Evolutionary conservation across 2,113 vertebrate species (phyloP), one percentile per base, ranked within the genome.

Genomic region (Sebastes schlegelii): DNA sequence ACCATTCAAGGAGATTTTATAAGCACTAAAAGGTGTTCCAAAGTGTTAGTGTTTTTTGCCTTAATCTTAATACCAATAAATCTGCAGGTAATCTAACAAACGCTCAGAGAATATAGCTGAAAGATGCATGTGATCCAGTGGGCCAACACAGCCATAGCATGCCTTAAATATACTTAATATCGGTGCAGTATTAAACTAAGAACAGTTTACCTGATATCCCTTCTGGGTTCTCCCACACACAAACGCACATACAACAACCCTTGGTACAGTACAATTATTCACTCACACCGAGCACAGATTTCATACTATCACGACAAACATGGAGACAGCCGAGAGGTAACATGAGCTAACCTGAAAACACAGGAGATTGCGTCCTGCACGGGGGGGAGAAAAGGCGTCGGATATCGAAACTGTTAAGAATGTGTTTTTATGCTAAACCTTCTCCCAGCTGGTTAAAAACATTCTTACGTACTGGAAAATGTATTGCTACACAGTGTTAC

Each of bases 401-500:
- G 46, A 78, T 82, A 82, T 76, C 19, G 34, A 84, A 83, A 91
- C 82, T 76, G 87, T 82, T 76, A 80, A 89, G 74, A 91, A 90
- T 77, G 82, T 58, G 62, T 90, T 68, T 74, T 78, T 76, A 79
- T 73, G 79, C 83, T 76, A 69, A 89, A 85, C 77, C 74, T 80
- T 92, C 93, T 93, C 90, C 83, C 80, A 93, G 92, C 88, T 80
- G 75, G 90, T 95, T 95, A 83, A 92, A 96, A 95, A 82, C 92
- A 95, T 93, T 96, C 96, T 90, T 90, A 92, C 91, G 92, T 86
- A 87, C 94, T 94, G 86, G 84, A 92, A 34, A 92, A 94, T 94
- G 92, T 96, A 95, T 91, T 95, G 89, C 92, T 86, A 94, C 94
- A 93, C 92, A 93, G 95, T 94, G 93, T 93, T 94, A 94, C 93